Evolutionary conservation across 2,888 invertebrate species (phyloP).

Genomic region (Eilema caniola): DNA sequence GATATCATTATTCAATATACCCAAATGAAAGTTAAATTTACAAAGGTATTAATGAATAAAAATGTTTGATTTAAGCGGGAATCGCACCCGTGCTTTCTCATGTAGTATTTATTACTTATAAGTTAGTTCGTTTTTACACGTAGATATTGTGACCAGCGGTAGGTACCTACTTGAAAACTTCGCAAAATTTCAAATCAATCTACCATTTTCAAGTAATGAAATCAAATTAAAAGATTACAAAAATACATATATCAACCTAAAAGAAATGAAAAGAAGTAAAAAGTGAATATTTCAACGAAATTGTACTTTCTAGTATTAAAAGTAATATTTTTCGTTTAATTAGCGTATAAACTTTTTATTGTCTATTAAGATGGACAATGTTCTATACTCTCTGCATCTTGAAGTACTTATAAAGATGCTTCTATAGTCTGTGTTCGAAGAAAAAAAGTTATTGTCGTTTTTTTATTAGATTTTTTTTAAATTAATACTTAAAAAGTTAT

Average conservation of each 20-base stretch:
- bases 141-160: too few species aligned
- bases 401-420: constrained; percentile 23
- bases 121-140: too few species aligned
- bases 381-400: constrained; percentile 20
- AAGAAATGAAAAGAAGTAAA: not conserved
- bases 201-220: too few species aligned
- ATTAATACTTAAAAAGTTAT: constrained; percentile 52
- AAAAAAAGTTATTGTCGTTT: constrained; percentile 44
- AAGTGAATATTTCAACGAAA: not conserved
- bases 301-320: constrained; percentile 18
- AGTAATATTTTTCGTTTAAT: constrained; percentile 29
- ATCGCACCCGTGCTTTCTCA: too few species aligned
- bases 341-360: constrained; percentile 31
- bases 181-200: too few species aligned
- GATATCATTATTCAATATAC: too few species aligned
- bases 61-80: too few species aligned
- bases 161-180: too few species aligned
- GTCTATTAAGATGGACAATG: constrained; percentile 17
- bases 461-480: constrained; percentile 48
- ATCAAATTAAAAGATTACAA: too few species aligned
- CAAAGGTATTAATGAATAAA: too few species aligned
- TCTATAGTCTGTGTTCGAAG: constrained; percentile 21
- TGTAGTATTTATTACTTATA: too few species aligned
- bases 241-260: not conserved
- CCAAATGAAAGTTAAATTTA: too few species aligned